A percentile compares a stretch with the other conserved stretches of the same genome.
Conservation (phyloP, 1,140 invertebrate genomes). For the Dryas iulia region DNA sequence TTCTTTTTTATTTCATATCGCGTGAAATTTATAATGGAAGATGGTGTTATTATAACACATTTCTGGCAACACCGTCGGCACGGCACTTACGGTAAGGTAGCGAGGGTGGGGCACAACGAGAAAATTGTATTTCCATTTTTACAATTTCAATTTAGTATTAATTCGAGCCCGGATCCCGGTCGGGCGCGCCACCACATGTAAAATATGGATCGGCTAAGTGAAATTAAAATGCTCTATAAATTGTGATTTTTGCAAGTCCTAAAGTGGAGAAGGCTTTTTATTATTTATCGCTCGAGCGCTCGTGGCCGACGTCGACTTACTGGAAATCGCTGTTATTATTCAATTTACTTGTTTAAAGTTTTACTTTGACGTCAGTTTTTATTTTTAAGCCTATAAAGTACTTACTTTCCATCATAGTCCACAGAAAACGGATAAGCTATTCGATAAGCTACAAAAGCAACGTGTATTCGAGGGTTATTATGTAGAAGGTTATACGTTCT, state of each 20-base stretch:
- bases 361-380: slow-evolving; percentile 32
- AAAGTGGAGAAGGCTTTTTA: slow-evolving; percentile 79
- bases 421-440: not conserved
- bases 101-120: slow-evolving; percentile 61
- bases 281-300: slow-evolving; percentile 74
- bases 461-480: not conserved
- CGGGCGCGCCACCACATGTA: slow-evolving; percentile 76
- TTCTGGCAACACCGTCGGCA: slow-evolving; percentile 57
- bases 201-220: slow-evolving; percentile 80
- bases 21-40: slow-evolving; percentile 36
- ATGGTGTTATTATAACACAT: slow-evolving; percentile 68
- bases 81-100: slow-evolving; percentile 44
- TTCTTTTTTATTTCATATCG: slow-evolving; percentile 21
- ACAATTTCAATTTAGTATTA: slow-evolving; percentile 81
- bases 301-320: slow-evolving; percentile 67
- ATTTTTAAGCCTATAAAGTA: slow-evolving; percentile 35
- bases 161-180: slow-evolving; percentile 70
- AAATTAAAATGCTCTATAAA: slow-evolving; percentile 81
- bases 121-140: slow-evolving; percentile 81
- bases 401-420: slow-evolving; percentile 1
- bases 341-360: slow-evolving; percentile 70
- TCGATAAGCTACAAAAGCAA: not conserved
- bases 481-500: not conserved
- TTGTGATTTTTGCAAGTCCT: slow-evolving; percentile 80
- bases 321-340: slow-evolving; percentile 75